Conservation (phyloP, 2,113 vertebrate genomes). For the Centropristis striata region DNA sequence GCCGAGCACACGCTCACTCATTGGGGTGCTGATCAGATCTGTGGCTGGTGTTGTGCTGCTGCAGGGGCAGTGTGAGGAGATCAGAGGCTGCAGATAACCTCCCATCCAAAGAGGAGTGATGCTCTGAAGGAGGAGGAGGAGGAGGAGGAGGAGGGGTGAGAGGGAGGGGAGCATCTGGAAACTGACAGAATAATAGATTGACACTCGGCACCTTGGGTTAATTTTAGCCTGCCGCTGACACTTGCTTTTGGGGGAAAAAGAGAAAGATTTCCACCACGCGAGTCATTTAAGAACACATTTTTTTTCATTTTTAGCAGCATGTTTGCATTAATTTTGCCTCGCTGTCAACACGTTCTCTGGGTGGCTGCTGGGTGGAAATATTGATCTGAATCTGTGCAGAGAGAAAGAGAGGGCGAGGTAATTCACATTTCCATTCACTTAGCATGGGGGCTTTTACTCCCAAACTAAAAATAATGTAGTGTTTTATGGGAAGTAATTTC, state of each 20-base stretch:
- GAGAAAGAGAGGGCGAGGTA: background rate
- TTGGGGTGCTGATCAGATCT: slow-evolving; percentile 16
- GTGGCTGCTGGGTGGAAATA: slow-evolving; percentile 40
- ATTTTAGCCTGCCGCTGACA: slow-evolving; percentile 49
- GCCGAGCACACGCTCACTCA: background rate
- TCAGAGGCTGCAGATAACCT: slow-evolving; percentile 60
- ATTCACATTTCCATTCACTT: slow-evolving; percentile 53
- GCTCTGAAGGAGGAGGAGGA: slow-evolving; percentile 27
- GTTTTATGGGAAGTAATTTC: slow-evolving; percentile 46
- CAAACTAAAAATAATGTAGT: slow-evolving; percentile 35
- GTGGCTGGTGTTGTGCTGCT: slow-evolving; percentile 46
- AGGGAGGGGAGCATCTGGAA: slow-evolving; percentile 45
- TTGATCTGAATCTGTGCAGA: slow-evolving; percentile 32
- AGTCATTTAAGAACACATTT: slow-evolving; percentile 37
- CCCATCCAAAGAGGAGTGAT: slow-evolving; percentile 27
- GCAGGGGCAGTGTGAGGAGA: slow-evolving; percentile 43
- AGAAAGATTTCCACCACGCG: slow-evolving; percentile 16
- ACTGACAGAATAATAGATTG: slow-evolving; percentile 51
- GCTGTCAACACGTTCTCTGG: slow-evolving; percentile 24
- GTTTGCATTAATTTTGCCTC: slow-evolving; percentile 24
- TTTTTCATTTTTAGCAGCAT: slow-evolving; percentile 36
- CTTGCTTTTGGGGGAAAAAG: slow-evolving; percentile 31
- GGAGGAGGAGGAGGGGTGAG: background rate
- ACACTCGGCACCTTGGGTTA: slow-evolving; percentile 45
- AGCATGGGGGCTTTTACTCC: slow-evolving; percentile 17